Evolutionary conservation across 30 jellyfish, hydroid and myxozoan genomes (phyloP), one percentile per base, ranked within the genome.

Genomic region (Chrysaora quinquecirrha): DNA sequence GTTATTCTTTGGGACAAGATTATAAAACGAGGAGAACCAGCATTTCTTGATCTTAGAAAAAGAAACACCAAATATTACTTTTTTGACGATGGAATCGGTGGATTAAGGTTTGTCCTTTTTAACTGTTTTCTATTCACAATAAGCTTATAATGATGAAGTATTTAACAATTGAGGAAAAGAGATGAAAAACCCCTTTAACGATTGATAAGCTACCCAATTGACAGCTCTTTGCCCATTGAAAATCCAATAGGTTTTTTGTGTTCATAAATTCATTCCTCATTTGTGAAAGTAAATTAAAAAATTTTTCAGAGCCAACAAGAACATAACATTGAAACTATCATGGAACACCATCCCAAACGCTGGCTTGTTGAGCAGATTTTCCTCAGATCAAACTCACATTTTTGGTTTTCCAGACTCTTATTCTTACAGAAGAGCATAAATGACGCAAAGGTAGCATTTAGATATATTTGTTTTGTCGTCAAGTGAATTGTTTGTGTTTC

Each of bases 281-380:
- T n/a, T n/a, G n/a, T n/a, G n/a, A n/a, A n/a, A n/a, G n/a, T n/a
- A n/a, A n/a, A n/a, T n/a, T n/a, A n/a, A n/a, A n/a, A n/a, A n/a
- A n/a, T n/a, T n/a, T 49, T 82, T 31, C 38, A 91, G 98, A 78
- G 93, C 84, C 35, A 96, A 91, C 73, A 65, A 80, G 46, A 91
- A 91, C 70, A 76, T 91, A 18, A 48, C 98, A 14, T 54, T 91
- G 85, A 91, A 93, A 20, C 73, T 91, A 20, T 91, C 98, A 12
- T 91, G 98, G 98, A 91, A 91, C 86, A 75, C 88, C 12, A 61
- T 91, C 32, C 98, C 98, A 28, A 91, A 91, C 30, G 98, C 98
- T 31, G 98, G 98, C 27, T 63, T 91, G 74, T 64, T 91, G 74
- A 96, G 83, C 47, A 78, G 98, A 12, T 70, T 43, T 75, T 50